These are phyloP conservation scores for Benthosema pterotum DNA, from an alignment of 2,797 vertebrate species.

Conservation along the genomic window DNA sequence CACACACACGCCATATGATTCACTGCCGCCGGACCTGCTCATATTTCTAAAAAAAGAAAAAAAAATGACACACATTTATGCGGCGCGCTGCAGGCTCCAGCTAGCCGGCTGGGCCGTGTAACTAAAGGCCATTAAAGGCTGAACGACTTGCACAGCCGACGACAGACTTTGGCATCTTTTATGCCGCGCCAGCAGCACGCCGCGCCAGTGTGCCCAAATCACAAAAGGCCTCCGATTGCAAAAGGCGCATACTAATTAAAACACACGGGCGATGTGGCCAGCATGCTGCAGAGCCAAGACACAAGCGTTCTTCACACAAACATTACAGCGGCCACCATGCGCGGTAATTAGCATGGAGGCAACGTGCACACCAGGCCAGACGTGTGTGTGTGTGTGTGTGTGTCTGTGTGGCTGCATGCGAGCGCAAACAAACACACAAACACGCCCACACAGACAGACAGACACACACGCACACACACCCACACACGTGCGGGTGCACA, in stretches of 20 bases:
- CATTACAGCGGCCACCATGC: constrained; percentile 46
- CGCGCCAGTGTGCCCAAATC: constrained; percentile 65
- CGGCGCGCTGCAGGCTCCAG: constrained; percentile 54
- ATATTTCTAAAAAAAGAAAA: constrained; percentile 75
- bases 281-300: constrained; percentile 64
- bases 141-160: constrained; percentile 66
- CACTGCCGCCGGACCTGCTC: constrained; percentile 68
- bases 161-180: constrained; percentile 68
- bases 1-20: constrained; percentile 63
- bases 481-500: constrained; percentile 10
- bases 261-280: constrained; percentile 65
- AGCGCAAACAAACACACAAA: constrained; percentile 27
- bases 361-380: constrained; percentile 32
- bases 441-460: neutral
- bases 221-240: constrained; percentile 71
- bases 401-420: too few species aligned
- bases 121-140: constrained; percentile 72
- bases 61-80: constrained; percentile 71
- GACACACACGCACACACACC: constrained; percentile 20
- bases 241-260: constrained; percentile 78
- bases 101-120: constrained; percentile 74
- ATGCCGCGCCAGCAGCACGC: constrained; percentile 72
- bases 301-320: constrained; percentile 54
- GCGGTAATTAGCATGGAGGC: constrained; percentile 53
- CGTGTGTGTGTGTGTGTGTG: constrained; percentile 13